phyloP scores from a whole-genome alignment of 2,113 vertebrate genomes.

The Trematomus loennbergii region DNA sequence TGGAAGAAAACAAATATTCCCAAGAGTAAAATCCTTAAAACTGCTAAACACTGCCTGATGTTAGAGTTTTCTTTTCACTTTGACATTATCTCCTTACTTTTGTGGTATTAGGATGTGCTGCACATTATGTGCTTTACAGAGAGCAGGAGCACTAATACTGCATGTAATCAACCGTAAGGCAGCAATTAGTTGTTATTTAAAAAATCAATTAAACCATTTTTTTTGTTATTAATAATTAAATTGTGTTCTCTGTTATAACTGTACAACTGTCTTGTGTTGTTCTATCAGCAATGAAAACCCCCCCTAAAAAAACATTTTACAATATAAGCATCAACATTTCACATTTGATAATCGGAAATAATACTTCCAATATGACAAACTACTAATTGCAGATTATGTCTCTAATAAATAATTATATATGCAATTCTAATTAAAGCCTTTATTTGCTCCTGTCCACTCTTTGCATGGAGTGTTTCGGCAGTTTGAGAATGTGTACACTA shows the following conservation, averaged over 20 bases:
- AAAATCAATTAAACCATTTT: background rate
- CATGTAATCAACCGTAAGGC: background rate
- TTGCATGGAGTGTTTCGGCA: background rate
- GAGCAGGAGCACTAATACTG: background rate
- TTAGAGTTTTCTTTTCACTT: slow-evolving; percentile 55
- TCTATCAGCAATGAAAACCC: background rate
- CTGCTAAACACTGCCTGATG: slow-evolving; percentile 37
- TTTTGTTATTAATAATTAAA: too few species aligned
- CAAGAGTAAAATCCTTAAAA: slow-evolving; percentile 48
- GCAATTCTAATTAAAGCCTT: background rate
- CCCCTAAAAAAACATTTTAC: background rate
- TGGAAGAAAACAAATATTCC: slow-evolving; percentile 69
- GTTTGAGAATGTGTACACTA: slow-evolving; percentile 30
- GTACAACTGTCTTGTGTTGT: too few species aligned
- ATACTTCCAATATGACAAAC: background rate
- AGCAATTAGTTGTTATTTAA: background rate
- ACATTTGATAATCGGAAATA: background rate
- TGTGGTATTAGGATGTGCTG: background rate
- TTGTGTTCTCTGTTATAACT: too few species aligned
- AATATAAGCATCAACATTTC: background rate
- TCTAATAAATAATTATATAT: background rate
- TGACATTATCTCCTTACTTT: slow-evolving; percentile 33
- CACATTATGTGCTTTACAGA: background rate
- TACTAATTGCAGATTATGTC: background rate
- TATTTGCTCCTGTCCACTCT: background rate